Evolutionary conservation across 2,797 vertebrate species (phyloP), one percentile per base, ranked within the genome.

Genomic region (Gymnocypris eckloni): DNA sequence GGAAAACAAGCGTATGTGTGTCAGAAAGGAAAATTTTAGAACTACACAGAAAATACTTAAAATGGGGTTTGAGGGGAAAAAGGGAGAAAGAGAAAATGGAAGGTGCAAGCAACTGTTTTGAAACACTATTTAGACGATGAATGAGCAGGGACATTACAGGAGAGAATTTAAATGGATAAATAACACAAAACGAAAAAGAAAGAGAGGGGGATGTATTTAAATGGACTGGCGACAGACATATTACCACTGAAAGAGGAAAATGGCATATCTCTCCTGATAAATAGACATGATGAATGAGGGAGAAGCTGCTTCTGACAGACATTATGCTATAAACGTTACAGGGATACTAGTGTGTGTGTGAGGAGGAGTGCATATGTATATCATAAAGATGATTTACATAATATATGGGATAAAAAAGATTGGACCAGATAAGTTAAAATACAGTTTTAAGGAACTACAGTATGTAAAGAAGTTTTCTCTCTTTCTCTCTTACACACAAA

Each of bases 231-330:
- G 76, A 87, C 80, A 85, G 87, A 87, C 64, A 25, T 72, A 72
- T 86, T 86, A 88, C 69, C 85, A 88, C 71, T 25, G 43, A 22
- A 25, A 22, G 25, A 84, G 64, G 15, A 39, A 54, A 37, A 84
- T 22, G 22, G 10, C 61, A 37, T 78, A 33, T 79, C 64, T 79
- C 76, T 78, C 4, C 11, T 59, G 75, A 54, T 89, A 71, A 86
- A 86, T 66, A 83, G 43, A 72, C 80, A 70, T 86, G 85, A 82
- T 82, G 22, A 86, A 79, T 82, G 86, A 86, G 50, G 41, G 66
- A 83, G 81, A 86, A 86, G 54, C 78, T 82, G 89, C 83, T 83
- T 89, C 86, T 2, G 54, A 86, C 88, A 89, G 90, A 90, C 12
- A 33, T 22, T 3, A 59, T 20, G 69, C 52, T 79, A 54, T 69